Base-by-base conservation (phyloP, 30 jellyfish, hydroid and myxozoan genomes). In the Sanderia malayensis region DNA sequence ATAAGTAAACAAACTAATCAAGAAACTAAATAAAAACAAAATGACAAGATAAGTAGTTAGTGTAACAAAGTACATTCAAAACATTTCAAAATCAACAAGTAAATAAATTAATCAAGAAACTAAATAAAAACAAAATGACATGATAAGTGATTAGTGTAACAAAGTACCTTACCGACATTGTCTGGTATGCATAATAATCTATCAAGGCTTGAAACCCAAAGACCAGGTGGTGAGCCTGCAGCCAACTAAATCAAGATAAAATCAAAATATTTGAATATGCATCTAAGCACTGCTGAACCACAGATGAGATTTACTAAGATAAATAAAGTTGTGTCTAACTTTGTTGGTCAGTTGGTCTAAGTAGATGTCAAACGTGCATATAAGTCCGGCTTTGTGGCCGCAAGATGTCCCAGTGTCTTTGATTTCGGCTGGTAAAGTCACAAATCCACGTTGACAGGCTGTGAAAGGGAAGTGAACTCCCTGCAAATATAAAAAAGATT, bases 201-300 rank as follows among this genome's bases (percentile, higher is more conserved):
- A 58, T 90, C 98, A 64, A 88, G 67, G 60, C 95, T 90, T 71
- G 96, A 90, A 27, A 90, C 67, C 98, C 98, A 90, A 19, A 90
- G 58, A 1, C 98, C 98, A 65, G 82, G 74, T 7, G 98, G 98
- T 18, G 98, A 79, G 58, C 79, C 88, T n/a, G 69, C 67, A 24
- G 98, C 95, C 60, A 90, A 61, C 97, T 89, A 44, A 2, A 32
- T n/a, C n/a, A n/a, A n/a, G n/a, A n/a, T n/a, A 61, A 10, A 2
- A 49, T 27, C 76, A 19, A 83, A n/a, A 11, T 44, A 23, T 31
- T 23, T 60, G 46, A 27, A 6, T 7, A 4, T 25, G 73, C 4
- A 7, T 4, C 67, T 4, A 18, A 55, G 18, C 67, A n/a, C 19
- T 55, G 6, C 19, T n/a, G 67, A n/a, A 55, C 7, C 18, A 3